Base-by-base conservation (phyloP, 2,888 invertebrate species). In the Anoncus sp. region DNA sequence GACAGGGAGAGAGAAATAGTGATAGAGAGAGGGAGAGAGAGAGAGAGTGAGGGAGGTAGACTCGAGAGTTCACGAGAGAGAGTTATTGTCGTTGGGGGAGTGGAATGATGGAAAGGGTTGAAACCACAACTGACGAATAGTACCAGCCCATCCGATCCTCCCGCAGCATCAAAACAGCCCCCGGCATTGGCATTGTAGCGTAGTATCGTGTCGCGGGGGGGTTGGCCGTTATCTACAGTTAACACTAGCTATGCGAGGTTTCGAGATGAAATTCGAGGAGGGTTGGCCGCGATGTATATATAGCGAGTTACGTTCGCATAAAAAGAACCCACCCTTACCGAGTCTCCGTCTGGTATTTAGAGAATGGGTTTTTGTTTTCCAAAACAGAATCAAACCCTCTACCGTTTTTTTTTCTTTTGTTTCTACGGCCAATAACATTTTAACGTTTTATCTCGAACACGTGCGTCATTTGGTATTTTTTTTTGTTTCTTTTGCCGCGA, bases 401-500 rank as follows among this genome's bases (percentile, higher is more conserved):
- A 24, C 22, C 16, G 27, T 14, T 59, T 59, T 24, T n/a, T 31
- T 2, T n/a, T 40, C 45, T 40, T 14, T 40, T 59, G n/a, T 55
- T 55, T 53, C 27, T 14, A 12, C 12, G 20, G 20, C 24, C 3
- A n/a, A 47, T 2, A 40, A 51, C 31, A 6, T 31, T 31, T 31
- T 31, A 7, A 31, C 7, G 49, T 49, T 22, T 38, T 59, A 49
- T 24, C 14, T 35, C n/a, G n/a, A n/a, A n/a, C 84, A 83, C 87
- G 84, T 89, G 87, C 76, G 81, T 89, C 89, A 90, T 90, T 79
- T 89, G 87, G 88, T 87, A 88, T 90, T 89, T 90, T 89, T 89
- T 89, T 88, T 85, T 65, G 14, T 60, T 71, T 45, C 70, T 72
- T 80, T 67, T 38, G 63, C 78, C 43, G 70, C 79, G 77, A 63